Evolutionary conservation across 1,140 invertebrate genomes (phyloP).

Genomic region (Monomorium pharaonis): DNA sequence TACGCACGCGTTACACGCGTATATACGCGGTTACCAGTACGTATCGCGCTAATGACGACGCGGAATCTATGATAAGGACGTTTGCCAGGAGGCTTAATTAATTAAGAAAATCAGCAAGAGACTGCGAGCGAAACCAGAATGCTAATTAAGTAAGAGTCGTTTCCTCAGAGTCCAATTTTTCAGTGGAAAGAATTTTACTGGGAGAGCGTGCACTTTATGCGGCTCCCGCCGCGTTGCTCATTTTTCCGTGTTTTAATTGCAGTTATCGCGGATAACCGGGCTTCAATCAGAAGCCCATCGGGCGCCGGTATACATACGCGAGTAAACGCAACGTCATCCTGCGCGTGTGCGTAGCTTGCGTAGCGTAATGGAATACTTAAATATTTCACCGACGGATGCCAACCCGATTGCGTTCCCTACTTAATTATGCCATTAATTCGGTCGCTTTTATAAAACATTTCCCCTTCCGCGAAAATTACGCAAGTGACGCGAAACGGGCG

Average conservation of each 20-base stretch:
- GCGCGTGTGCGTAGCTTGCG: background rate
- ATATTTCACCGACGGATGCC: constrained; percentile 52
- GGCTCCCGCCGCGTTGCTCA: background rate
- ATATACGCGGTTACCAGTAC: background rate
- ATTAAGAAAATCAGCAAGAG: background rate
- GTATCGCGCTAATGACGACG: constrained; percentile 18
- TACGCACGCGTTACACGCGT: background rate
- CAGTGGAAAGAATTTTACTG: background rate
- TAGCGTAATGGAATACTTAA: constrained; percentile 58
- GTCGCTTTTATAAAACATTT: constrained; percentile 57
- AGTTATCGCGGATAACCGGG: background rate
- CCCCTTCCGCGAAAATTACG: background rate
- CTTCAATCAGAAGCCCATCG: constrained; percentile 26
- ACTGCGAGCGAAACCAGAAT: background rate
- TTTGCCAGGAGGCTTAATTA: background rate
- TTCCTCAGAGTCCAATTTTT: background rate
- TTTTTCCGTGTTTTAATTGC: background rate
- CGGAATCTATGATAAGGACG: background rate
- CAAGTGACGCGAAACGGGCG: background rate
- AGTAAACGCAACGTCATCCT: background rate
- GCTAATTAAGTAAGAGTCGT: background rate
- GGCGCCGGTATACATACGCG: background rate
- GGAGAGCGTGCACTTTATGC: background rate
- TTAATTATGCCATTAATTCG: constrained; percentile 58
- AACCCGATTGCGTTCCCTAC: constrained; percentile 33